phyloP scores from a whole-genome alignment of 2,888 invertebrate species.

The Platerodrilus igneus region DNA sequence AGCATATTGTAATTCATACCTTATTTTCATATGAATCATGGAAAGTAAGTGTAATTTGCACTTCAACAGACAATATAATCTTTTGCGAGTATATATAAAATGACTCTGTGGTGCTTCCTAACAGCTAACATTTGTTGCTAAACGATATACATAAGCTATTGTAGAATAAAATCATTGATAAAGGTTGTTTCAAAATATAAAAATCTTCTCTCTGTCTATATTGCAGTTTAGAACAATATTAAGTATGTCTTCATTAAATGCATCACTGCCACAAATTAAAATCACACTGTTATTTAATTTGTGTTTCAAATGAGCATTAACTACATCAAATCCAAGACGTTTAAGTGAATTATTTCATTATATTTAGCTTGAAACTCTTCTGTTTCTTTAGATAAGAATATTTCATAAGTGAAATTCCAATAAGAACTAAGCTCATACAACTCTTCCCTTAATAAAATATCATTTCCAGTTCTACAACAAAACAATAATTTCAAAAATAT shows the following conservation, averaged over 20 bases:
- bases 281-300: slow-evolving; percentile 42
- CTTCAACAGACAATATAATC: too few relatives aligned
- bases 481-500: slow-evolving; percentile 59
- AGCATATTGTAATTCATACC: too few relatives aligned
- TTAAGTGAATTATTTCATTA: slow-evolving; percentile 50
- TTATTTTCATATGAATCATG: too few relatives aligned
- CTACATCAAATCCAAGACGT: slow-evolving; percentile 44
- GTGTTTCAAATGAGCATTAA: slow-evolving; percentile 43
- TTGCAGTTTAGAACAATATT: slow-evolving; percentile 37
- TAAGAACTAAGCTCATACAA: slow-evolving; percentile 55
- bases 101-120: too few relatives aligned
- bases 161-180: too few relatives aligned
- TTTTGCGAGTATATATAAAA: too few relatives aligned
- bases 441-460: slow-evolving; percentile 59
- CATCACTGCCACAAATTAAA: slow-evolving; percentile 59
- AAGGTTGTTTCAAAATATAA: slow-evolving; percentile 15
- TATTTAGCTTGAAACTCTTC: slow-evolving; percentile 44
- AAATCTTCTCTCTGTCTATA: slow-evolving; percentile 22
- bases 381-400: slow-evolving; percentile 52
- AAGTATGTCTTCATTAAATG: slow-evolving; percentile 53
- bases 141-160: too few relatives aligned
- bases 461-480: slow-evolving; percentile 55
- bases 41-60: too few relatives aligned
- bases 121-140: too few relatives aligned
- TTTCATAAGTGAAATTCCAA: slow-evolving; percentile 71